Conservation (phyloP, 2,797 vertebrate genomes). For the Anguilla anguilla region DNA sequence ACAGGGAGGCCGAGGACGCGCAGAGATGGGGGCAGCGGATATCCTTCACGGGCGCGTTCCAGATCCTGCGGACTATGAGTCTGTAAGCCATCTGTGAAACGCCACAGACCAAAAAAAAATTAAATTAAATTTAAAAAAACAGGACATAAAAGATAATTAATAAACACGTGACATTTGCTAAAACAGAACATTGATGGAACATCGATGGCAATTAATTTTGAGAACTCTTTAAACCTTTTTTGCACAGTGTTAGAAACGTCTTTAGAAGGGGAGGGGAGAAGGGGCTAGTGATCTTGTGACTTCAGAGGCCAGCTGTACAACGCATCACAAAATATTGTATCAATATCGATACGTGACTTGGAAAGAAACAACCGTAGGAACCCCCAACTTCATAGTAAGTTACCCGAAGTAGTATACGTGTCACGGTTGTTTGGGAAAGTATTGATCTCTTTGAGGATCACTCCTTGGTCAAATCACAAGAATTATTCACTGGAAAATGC, state of each 20-base stretch:
- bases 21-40: constrained; percentile 48
- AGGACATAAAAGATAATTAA: not conserved
- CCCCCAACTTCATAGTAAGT: not conserved
- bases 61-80: constrained; percentile 72
- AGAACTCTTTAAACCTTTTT: not conserved
- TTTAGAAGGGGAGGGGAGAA: not conserved
- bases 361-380: not conserved
- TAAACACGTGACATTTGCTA: not conserved
- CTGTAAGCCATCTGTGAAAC: constrained; percentile 84
- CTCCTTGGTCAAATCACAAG: not conserved
- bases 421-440: not conserved
- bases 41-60: constrained; percentile 63
- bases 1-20: constrained; percentile 42
- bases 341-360: not conserved
- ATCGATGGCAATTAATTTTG: not conserved
- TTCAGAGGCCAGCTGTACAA: not conserved
- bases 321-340: not conserved
- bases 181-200: not conserved
- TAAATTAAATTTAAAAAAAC: too few species aligned
- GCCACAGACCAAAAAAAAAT: not conserved
- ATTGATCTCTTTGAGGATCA: not conserved
- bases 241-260: not conserved
- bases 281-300: not conserved
- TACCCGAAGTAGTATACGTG: not conserved
- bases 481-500: not conserved